A percentile compares a stretch with the other conserved stretches of the same genome.
Conservation (phyloP, 2,888 invertebrate genomes). For the Clanis bilineata region DNA sequence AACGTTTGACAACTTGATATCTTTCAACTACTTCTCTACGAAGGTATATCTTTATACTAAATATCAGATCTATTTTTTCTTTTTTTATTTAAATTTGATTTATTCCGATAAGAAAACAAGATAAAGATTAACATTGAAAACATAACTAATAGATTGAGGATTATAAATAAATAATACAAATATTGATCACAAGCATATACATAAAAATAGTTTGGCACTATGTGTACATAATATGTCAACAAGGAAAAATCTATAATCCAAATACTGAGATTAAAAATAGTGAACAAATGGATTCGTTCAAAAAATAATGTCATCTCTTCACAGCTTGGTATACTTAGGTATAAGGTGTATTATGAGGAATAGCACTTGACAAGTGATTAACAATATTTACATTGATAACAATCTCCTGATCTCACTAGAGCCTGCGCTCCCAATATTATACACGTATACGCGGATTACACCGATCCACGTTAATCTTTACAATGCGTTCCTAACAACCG, state of each 20-base stretch:
- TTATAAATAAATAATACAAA: constrained; percentile 38
- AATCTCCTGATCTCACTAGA: constrained; percentile 50
- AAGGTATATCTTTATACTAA: constrained; percentile 33
- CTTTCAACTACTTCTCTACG: constrained; percentile 39
- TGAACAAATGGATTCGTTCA: constrained; percentile 51
- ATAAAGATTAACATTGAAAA: constrained; percentile 30
- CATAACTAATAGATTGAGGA: constrained; percentile 22
- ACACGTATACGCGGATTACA: constrained; percentile 28
- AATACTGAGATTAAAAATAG: constrained; percentile 54
- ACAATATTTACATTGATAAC: constrained; percentile 76
- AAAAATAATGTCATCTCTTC: constrained; percentile 62
- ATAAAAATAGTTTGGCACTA: constrained; percentile 72
- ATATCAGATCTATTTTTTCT: constrained; percentile 37
- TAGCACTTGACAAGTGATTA: constrained; percentile 65
- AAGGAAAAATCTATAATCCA: constrained; percentile 46
- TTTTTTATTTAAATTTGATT: constrained; percentile 24
- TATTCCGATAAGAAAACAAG: constrained; percentile 28
- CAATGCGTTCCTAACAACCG: neutral
- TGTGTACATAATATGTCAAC: constrained; percentile 47
- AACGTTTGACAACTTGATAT: constrained; percentile 34
- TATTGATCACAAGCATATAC: constrained; percentile 49
- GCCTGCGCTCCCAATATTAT: constrained; percentile 27
- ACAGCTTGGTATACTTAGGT: constrained; percentile 53
- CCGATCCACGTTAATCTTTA: neutral
- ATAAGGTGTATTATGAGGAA: constrained; percentile 47